These are phyloP conservation scores for Orchestia grillus DNA, from an alignment of 1,140 invertebrate genomes.

Conservation along the genomic window DNA sequence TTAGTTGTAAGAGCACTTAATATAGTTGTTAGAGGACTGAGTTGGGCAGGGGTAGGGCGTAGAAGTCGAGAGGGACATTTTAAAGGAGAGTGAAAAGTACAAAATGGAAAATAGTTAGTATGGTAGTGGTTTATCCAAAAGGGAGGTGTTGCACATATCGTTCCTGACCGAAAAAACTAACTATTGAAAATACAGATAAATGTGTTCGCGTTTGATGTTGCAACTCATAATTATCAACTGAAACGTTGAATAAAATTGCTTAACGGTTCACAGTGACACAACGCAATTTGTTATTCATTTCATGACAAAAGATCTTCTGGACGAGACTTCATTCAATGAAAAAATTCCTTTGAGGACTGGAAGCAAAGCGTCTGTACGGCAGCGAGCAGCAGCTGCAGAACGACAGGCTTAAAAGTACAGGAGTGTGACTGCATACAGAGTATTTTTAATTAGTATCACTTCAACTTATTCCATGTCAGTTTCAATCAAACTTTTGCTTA, in stretches of 20 bases:
- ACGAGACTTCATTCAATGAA: too few relatives aligned
- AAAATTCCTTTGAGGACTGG: too few relatives aligned
- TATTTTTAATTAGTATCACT: too few relatives aligned
- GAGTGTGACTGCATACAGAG: too few relatives aligned
- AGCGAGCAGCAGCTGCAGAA: too few relatives aligned
- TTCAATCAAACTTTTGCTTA: too few relatives aligned
- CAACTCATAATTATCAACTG: background rate
- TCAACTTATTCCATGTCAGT: too few relatives aligned
- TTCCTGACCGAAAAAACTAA: background rate
- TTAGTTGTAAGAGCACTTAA: background rate
- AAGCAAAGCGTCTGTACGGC: too few relatives aligned
- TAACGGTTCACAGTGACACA: background rate
- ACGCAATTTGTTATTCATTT: background rate
- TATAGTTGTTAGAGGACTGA: background rate
- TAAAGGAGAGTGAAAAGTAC: background rate
- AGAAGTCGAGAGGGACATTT: background rate
- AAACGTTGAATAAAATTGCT: background rate
- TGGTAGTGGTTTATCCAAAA: background rate
- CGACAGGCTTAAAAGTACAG: too few relatives aligned
- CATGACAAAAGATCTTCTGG: background rate
- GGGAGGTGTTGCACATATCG: background rate
- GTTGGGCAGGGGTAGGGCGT: background rate
- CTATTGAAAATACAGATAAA: background rate
- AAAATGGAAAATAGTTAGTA: background rate
- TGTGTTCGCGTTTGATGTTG: background rate